These are phyloP conservation scores for Nyleta sp. DNA, from an alignment of 2,888 invertebrate genomes.

Conservation along the genomic window DNA sequence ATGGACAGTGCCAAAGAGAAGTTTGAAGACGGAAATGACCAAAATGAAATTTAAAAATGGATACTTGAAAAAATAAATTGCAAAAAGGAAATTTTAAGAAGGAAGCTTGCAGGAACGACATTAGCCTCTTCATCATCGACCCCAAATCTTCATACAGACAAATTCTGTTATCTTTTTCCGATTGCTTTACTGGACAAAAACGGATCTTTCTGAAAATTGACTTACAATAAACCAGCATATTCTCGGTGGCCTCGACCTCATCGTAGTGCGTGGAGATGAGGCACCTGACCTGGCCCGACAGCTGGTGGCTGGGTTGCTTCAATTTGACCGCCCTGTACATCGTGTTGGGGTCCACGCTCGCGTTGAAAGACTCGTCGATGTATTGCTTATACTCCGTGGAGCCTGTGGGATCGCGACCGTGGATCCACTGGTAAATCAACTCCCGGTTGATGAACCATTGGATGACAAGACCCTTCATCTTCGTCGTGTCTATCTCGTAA, in stretches of 20 bases:
- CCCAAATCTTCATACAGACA: too few species aligned
- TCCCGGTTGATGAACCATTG: slow-evolving; percentile 89
- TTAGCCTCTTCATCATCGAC: too few species aligned
- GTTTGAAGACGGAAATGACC: too few species aligned
- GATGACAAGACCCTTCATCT: slow-evolving; percentile 87
- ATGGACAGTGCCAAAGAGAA: too few species aligned
- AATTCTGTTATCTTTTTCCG: too few species aligned
- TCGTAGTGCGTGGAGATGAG: slow-evolving; percentile 88
- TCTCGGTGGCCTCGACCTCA: slow-evolving; percentile 82
- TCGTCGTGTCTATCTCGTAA: slow-evolving; percentile 85
- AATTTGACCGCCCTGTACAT: slow-evolving; percentile 89
- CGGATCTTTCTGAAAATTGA: too few species aligned
- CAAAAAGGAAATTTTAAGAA: too few species aligned
- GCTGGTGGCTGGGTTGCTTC: slow-evolving; percentile 86
- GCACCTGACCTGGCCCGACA: slow-evolving; percentile 90
- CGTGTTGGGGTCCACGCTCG: slow-evolving; percentile 87
- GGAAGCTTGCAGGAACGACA: too few species aligned
- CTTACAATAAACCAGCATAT: slow-evolving; percentile 77
- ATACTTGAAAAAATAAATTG: too few species aligned
- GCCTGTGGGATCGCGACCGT: slow-evolving; percentile 87
- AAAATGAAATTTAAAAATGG: too few species aligned
- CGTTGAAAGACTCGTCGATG: slow-evolving; percentile 85
- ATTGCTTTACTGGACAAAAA: too few species aligned
- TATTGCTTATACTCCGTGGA: slow-evolving; percentile 81
- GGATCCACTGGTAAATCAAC: slow-evolving; percentile 92